Base-by-base conservation (phyloP, 2,888 invertebrate genomes). In the Papilio gigon region DNA sequence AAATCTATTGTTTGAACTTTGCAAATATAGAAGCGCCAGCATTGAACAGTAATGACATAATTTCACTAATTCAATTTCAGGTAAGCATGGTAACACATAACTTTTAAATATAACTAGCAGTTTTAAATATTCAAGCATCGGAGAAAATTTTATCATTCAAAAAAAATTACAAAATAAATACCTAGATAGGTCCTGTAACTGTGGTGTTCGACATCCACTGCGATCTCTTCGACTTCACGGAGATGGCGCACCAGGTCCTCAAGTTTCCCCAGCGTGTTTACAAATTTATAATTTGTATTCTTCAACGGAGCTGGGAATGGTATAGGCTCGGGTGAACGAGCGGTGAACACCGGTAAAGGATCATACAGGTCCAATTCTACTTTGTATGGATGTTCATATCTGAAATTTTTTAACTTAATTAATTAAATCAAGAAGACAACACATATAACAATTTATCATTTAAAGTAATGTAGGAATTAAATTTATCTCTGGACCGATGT, bases 121-220 rank as follows among this genome's bases (percentile, higher is more conserved):
- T n/a, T n/a, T n/a, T n/a, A n/a, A n/a, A n/a, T n/a, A n/a, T n/a
- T n/a, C n/a, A n/a, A n/a, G n/a, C n/a, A n/a, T n/a, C n/a, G n/a
- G n/a, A n/a, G n/a, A n/a, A n/a, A n/a, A n/a, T n/a, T n/a, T n/a
- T n/a, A n/a, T n/a, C n/a, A n/a, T n/a, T 37, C 37, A n/a, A 40
- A n/a, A n/a, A 6, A 56, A 56, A 27, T 17, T 0, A 20, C 0
- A 30, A 33, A 50, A 6, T 30, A 53, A 67, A 22, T 71, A 86
- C 99, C 99, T 92, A 96, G 96, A 84, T 96, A 99, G 0, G 96
- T 95, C 70, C 99, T 93, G 81, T 97, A 98, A 0, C 96, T 95
- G 85, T 99, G 98, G 86, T 98, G 98, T 92, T 97, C 97, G 62
- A 99, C 91, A 91, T 99, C 99, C 0, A 99, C 94, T 0, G 98